Conservation (phyloP, 2,888 invertebrate genomes). For the Apamea crenata region DNA sequence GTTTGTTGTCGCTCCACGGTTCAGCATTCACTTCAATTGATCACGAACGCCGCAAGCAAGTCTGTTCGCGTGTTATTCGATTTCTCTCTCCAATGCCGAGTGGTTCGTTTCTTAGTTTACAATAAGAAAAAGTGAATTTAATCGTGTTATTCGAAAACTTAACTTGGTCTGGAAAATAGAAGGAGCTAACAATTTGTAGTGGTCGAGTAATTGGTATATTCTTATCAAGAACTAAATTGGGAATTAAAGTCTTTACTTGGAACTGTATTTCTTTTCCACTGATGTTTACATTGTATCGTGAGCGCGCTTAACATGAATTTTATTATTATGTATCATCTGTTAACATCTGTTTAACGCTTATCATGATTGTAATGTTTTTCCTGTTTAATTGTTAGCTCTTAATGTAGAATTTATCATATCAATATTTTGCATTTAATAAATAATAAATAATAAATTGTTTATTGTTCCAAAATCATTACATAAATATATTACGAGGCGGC, state of each 20-base stretch:
- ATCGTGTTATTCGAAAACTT: conserved; percentile 39
- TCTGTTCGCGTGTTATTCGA: conserved; percentile 37
- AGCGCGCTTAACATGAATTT: not conserved
- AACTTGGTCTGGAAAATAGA: conserved; percentile 11
- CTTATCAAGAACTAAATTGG: conserved; percentile 22
- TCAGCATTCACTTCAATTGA: conserved; percentile 58
- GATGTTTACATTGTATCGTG: not conserved
- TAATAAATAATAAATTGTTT: too few species aligned
- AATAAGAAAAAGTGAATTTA: conserved; percentile 38
- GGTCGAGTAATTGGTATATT: conserved; percentile 13
- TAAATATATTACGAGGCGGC: too few species aligned
- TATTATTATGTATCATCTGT: not conserved
- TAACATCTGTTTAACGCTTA: not conserved
- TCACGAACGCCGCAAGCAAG: conserved; percentile 41
- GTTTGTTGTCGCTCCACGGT: conserved; percentile 24
- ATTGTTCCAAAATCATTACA: too few species aligned
- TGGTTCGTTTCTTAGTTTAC: conserved; percentile 24
- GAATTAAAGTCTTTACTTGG: not conserved
- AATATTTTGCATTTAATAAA: not conserved
- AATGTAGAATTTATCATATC: not conserved
- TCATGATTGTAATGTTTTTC: not conserved
- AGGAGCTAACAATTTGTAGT: not conserved
- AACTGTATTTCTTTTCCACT: not conserved
- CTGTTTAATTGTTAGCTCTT: not conserved
- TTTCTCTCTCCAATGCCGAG: conserved; percentile 27